Base-by-base conservation (phyloP, 2,888 invertebrate genomes). In the Pyrocoelia pectoralis region DNA sequence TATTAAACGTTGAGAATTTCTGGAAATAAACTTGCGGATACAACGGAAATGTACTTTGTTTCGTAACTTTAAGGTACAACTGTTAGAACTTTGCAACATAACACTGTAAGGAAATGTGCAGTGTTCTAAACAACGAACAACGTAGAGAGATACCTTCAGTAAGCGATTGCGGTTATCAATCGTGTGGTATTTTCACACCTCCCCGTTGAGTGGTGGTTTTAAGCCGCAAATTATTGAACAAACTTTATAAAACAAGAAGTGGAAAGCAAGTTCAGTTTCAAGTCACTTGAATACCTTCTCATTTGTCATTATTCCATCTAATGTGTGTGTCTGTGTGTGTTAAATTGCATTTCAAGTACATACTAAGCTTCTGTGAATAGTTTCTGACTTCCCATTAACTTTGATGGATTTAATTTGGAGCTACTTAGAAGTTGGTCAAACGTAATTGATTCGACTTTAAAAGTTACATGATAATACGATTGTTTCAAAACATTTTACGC, bases 161-260 rank as follows among this genome's bases (percentile, higher is more conserved):
- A 46, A 46, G 46, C 15, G 46, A 46, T 46, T 46, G 46, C 46
- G 46, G 46, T 46, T 46, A 46, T 46, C 46, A 46, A 46, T 46
- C 46, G 46, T 46, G 17, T 46, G 18, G 46, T 46, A 46, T 17
- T 18, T 46, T 46, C 46, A 17, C 46, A 46, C 46, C 46, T 46
- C 17, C n/a, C n/a, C 46, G 46, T 18, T 46, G 46, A 46, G 46
- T 46, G 46, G 46, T 46, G 46, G 46, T 46, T 46, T 46, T 46
- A 46, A 46, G 46, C 46, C 18, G 10, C 46, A 46, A 46, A 46
- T 46, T 46, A 46, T 46, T 46, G 46, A 15, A 46, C 15, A 46
- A 46, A 46, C 18, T 46, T 46, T 46, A 46, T 46, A 46, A 46
- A 46, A 46, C 46, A 46, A 46, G 46, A 46, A 46, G 17, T 18